Evolutionary conservation across 2,888 invertebrate species (phyloP).

Genomic region (Amphipoea lucens): DNA sequence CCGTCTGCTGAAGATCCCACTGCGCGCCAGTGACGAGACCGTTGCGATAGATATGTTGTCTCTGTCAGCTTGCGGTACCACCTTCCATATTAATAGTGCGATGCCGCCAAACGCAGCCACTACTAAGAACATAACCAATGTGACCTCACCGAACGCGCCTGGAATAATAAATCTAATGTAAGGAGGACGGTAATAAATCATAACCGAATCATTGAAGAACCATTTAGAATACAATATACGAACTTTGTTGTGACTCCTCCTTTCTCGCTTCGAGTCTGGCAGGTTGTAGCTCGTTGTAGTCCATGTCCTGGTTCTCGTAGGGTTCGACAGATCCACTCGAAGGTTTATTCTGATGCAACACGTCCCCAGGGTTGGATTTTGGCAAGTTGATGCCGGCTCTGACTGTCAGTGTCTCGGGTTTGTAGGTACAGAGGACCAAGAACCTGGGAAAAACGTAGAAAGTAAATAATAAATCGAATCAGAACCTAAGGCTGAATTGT

Average conservation of each 20-base stretch:
- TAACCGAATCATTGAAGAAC: conserved; percentile 32
- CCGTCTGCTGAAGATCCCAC: conserved; percentile 82
- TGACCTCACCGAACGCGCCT: conserved; percentile 88
- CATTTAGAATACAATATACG: conserved; percentile 56
- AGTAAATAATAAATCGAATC: neutral
- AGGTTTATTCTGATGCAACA: conserved; percentile 83
- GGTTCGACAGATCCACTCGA: conserved; percentile 85
- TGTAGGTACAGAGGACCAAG: conserved; percentile 94
- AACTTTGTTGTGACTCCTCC: conserved; percentile 83
- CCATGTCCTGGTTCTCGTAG: conserved; percentile 82
- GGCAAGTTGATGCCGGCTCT: conserved; percentile 94
- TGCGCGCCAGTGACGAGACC: conserved; percentile 83
- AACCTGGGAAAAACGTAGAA: conserved; percentile 89
- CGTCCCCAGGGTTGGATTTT: conserved; percentile 89
- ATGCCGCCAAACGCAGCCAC: conserved; percentile 91
- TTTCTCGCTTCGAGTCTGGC: conserved; percentile 86
- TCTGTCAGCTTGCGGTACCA: conserved; percentile 88
- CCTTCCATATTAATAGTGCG: conserved; percentile 89
- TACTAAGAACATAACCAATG: conserved; percentile 90
- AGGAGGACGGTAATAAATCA: conserved; percentile 40
- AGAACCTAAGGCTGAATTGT: no score
- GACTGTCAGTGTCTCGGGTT: conserved; percentile 95
- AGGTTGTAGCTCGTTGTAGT: conserved; percentile 87
- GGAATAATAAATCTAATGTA: conserved; percentile 68
- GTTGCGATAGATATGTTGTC: conserved; percentile 88